Evolutionary conservation across 2,797 vertebrate genomes (phyloP).

Genomic region (Enteromius trimaculatus): DNA sequence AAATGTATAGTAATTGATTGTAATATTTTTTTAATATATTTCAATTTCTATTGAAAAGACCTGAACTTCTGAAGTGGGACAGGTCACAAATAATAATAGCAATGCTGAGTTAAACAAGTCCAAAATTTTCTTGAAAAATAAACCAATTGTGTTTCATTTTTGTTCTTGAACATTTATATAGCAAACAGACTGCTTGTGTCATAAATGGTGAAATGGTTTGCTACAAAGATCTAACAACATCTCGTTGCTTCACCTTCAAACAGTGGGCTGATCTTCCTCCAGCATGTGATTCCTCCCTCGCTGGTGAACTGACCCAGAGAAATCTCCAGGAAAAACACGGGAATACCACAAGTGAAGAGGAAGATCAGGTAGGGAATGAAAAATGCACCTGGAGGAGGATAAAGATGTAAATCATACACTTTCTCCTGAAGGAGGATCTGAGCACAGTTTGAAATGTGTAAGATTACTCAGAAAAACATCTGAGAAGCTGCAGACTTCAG

Average conservation of each 20-base stretch:
- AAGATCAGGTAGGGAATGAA: conserved; percentile 99
- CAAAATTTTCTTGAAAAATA: not conserved
- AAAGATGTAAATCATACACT: conserved; percentile 13
- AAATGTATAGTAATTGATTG: not conserved
- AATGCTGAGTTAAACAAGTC: not conserved
- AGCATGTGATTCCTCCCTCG: conserved; percentile 93
- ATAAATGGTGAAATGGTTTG: not conserved
- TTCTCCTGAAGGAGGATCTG: not conserved
- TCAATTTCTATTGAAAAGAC: not conserved
- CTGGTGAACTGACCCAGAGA: conserved; percentile 94
- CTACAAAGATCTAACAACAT: not conserved
- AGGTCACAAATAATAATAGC: not conserved
- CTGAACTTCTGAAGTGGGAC: not conserved
- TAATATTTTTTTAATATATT: not conserved
- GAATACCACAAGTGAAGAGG: conserved; percentile 96
- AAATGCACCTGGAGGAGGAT: conserved; percentile 86
- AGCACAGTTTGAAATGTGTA: not conserved
- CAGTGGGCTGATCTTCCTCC: conserved; percentile 92
- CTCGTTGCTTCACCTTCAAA: conserved; percentile 85
- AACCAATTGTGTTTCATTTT: not conserved
- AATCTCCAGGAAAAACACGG: conserved; percentile 92
- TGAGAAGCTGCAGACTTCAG: conserved; percentile 1
- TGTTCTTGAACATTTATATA: not conserved
- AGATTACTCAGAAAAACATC: not conserved
- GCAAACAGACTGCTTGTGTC: not conserved